Base-by-base conservation (phyloP, 1,140 invertebrate genomes). In the Manduca sexta region DNA sequence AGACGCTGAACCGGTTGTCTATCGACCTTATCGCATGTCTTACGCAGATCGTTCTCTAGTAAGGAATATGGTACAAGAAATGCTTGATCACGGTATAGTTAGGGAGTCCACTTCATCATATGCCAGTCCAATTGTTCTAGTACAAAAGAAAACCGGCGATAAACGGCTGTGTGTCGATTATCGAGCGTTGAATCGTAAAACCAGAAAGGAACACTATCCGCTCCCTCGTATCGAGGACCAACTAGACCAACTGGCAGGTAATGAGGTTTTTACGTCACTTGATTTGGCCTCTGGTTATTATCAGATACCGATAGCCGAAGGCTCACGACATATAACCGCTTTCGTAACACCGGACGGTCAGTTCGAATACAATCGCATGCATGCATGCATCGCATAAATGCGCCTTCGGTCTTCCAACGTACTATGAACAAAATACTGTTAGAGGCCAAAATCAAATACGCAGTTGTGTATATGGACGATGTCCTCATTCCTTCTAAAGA, bases 201-300 rank as follows among this genome's bases (percentile, higher is more conserved):
- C 33, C 4, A 34, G 11, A 34, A 34, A 4, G 11, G 33, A 13
- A 8, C 33, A n/a, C 33, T 34, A 12, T 34, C 11, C 11, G n/a
- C 7, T 34, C 3, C 33, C 21, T 5, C 21, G 21, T 5, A 40
- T 48, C 5, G 46, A 48, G 11, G 46, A 41, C n/a, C 46, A 26
- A 26, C 21, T 26, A 3, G 21, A 26, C 21, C 8, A 5, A 8
- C 21, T 26, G 4, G 21, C 21, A 26, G 21, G 21, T 26, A 26
- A 26, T 8, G 8, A 3, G 4, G 4, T 26, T 3, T 26, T 26
- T 8, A 26, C 21, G 8, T 26, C 21, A 5, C 8, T 26, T 3
- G 21, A 26, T 26, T 26, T 26, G 21, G 21, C 46, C 10, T 49
- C 46, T 1, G 46, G 38, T 2, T 49, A 49, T 26, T 49, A 41